phyloP scores from a whole-genome alignment of 1,140 invertebrate genomes.

The Bombus vancouverensis region DNA sequence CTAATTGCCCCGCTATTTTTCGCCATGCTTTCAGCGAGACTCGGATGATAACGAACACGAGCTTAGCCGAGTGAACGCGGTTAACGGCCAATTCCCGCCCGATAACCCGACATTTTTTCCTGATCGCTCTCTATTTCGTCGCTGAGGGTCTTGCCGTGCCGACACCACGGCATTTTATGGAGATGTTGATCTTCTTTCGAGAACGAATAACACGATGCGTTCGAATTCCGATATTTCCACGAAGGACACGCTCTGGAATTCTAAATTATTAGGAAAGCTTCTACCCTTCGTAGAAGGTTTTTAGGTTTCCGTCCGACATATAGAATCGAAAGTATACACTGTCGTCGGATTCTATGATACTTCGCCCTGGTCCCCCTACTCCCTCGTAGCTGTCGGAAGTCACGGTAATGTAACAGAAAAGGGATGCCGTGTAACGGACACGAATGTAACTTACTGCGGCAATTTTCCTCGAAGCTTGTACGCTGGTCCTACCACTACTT shows the following conservation, averaged over 20 bases:
- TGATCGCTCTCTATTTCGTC: constrained; percentile 32
- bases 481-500: background rate
- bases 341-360: too few relatives aligned
- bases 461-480: background rate
- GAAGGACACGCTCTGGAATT: background rate
- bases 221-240: background rate
- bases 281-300: too few relatives aligned
- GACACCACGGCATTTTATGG: background rate
- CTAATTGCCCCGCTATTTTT: constrained; percentile 67
- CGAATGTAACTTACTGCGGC: background rate
- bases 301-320: background rate
- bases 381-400: background rate
- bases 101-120: constrained; percentile 51
- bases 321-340: background rate
- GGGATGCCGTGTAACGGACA: background rate
- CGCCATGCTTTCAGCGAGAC: constrained; percentile 66
- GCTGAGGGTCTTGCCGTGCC: too few relatives aligned
- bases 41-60: constrained; percentile 59
- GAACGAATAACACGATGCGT: background rate
- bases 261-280: constrained; percentile 1
- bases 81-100: constrained; percentile 58
- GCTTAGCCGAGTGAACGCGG: constrained; percentile 6
- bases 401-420: background rate
- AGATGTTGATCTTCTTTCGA: background rate
- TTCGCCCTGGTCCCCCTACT: too few relatives aligned